Evolutionary conservation across 2,888 invertebrate genomes (phyloP), one percentile per base, ranked within the genome.

Genomic region (Pecten maximus): DNA sequence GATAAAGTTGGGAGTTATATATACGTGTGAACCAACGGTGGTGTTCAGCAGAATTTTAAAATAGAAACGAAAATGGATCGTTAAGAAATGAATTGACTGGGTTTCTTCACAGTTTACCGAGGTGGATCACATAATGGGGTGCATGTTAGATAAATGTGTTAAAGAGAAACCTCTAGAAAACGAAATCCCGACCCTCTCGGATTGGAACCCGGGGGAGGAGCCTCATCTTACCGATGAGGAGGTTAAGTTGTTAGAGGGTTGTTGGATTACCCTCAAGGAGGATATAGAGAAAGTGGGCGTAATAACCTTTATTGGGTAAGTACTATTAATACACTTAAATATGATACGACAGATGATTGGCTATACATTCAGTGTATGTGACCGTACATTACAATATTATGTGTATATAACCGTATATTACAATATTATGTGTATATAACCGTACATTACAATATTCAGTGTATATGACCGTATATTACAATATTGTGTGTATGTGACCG

Each of bases 231-330:
- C 74, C 8, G 89, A 74, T 16, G 44, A 40, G 28, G 74, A 89
- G 40, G 12, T 89, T 40, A 86, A 89, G 19, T n/a, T 89, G 40
- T 74, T 89, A 23, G 89, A 74, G 44, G 86, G 86, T 35, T 86
- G 54, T 6, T 89, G 89, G 89, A 40, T 86, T 15, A 86, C 89
- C 15, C 40, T 89, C 2, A 89, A 89, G 40, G 74, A 74, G 40
- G 89, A 89, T 86, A 89, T 89, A n/a, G 40, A 74, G 28, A 89
- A 89, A 89, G 89, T 89, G 15, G 89, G 89, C 28, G 89, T 89
- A 40, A 89, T 89, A 6, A 89, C 89, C 2, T 89, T 89, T n/a
- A 89, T 89, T 35, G 86, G 86, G 89, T 89, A 86, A 89, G 89
- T 89, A 74, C n/a, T n/a, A n/a, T n/a, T n/a, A n/a, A n/a, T n/a